Percentiles rank a stretch among this genome's conserved stretches.
Conservation (phyloP, 2,797 vertebrate genomes). For the Cryptoprocta ferox region DNA sequence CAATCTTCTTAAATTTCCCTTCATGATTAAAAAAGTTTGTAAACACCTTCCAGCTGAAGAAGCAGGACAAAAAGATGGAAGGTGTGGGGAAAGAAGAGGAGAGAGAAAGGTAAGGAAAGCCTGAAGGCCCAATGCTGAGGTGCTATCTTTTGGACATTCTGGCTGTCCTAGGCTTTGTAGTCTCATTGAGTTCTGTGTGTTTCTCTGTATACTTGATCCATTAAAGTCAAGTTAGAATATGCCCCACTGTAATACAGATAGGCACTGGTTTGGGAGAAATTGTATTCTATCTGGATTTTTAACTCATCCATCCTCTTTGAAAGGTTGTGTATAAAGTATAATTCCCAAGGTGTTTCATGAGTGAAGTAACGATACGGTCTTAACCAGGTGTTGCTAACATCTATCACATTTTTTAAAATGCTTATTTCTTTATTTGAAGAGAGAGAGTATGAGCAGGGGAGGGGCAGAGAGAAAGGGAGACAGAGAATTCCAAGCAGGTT, state of each 20-base stretch:
- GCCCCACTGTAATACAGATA: not conserved
- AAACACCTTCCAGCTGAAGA: not conserved
- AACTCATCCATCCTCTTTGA: not conserved
- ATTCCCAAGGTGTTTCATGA: not conserved
- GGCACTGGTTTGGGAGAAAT: not conserved
- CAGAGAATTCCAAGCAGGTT: not conserved
- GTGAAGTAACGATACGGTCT: not conserved
- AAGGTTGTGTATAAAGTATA: not conserved
- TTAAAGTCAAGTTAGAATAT: not conserved
- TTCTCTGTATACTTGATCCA: not conserved
- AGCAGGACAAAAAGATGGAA: not conserved
- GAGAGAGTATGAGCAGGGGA: not conserved
- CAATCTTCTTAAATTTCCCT: not conserved
- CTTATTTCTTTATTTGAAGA: not conserved
- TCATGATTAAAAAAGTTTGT: not conserved
- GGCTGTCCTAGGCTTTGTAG: not conserved
- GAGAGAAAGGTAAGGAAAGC: not conserved
- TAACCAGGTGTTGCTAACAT: not conserved
- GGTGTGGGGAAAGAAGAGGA: not conserved
- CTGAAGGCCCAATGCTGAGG: not conserved
- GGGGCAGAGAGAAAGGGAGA: not conserved
- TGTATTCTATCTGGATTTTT: not conserved
- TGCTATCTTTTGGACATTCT: not conserved
- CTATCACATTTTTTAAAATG: not conserved
- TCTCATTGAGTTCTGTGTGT: not conserved